Conservation (phyloP, 2,888 invertebrate genomes). For the Lypha dubia region DNA sequence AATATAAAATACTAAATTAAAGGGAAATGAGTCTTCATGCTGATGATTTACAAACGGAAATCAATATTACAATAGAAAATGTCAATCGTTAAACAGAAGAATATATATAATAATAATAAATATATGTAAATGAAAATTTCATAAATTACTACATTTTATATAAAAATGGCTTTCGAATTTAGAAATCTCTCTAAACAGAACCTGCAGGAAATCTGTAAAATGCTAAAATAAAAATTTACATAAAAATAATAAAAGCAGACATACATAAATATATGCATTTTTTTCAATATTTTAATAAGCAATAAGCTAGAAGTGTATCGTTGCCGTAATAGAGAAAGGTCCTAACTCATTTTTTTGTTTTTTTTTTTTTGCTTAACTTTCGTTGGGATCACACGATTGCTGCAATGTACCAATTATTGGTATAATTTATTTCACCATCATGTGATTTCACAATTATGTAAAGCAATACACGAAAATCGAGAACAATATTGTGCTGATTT, state of each 20-base stretch:
- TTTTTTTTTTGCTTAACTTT: too few species aligned
- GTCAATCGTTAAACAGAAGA: conserved; percentile 23
- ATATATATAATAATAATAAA: not conserved
- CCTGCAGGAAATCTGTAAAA: conserved; percentile 66
- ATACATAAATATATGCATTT: not conserved
- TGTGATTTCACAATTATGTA: too few species aligned
- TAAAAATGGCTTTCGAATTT: conserved; percentile 6
- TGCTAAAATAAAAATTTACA: conserved; percentile 57
- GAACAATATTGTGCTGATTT: too few species aligned
- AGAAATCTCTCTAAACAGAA: conserved; percentile 45
- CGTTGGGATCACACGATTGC: too few species aligned
- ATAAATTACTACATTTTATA: not conserved
- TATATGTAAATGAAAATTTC: not conserved
- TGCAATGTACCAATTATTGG: too few species aligned
- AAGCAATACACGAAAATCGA: too few species aligned
- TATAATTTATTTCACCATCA: too few species aligned
- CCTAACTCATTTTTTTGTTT: too few species aligned
- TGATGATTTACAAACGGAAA: conserved; percentile 40
- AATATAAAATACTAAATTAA: not conserved
- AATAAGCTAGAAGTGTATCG: conserved; percentile 4
- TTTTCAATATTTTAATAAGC: not conserved
- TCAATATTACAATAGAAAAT: conserved; percentile 7
- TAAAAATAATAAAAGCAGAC: conserved; percentile 38
- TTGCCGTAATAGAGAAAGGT: too few species aligned
- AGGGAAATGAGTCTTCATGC: conserved; percentile 38